phyloP scores from a whole-genome alignment of 2,113 vertebrate genomes.

The Charina bottae region DNA sequence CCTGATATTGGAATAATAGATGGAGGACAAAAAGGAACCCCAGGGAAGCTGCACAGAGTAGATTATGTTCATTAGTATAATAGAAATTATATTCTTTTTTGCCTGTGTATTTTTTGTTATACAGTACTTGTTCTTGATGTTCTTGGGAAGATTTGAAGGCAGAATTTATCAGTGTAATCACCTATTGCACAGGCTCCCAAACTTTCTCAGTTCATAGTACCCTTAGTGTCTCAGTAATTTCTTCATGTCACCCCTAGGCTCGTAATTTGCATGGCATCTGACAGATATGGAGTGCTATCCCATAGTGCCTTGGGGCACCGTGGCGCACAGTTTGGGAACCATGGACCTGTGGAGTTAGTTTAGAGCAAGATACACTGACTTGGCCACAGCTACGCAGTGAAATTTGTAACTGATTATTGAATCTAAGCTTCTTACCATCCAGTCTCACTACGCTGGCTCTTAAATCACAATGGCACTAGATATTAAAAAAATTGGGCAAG shows the following conservation, averaged over 20 bases:
- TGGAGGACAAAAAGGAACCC: not conserved
- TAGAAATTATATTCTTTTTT: not conserved
- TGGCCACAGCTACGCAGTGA: not conserved
- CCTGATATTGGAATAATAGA: not conserved
- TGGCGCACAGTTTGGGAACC: not conserved
- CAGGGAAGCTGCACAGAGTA: not conserved
- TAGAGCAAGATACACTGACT: not conserved
- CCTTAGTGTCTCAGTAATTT: not conserved
- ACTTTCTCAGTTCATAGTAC: not conserved
- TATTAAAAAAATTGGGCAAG: not conserved
- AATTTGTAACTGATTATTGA: not conserved
- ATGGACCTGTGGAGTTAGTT: not conserved
- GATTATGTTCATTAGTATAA: not conserved
- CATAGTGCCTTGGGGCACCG: not conserved
- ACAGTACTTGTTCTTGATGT: not conserved
- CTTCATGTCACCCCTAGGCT: not conserved
- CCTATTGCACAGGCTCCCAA: no score
- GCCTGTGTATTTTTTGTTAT: not conserved
- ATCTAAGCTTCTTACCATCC: not conserved
- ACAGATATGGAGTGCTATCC: not conserved
- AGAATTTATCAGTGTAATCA: not conserved
- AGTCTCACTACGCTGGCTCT: not conserved
- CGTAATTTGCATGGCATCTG: not conserved
- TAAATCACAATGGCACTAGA: not conserved
- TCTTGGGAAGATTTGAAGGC: not conserved